These are phyloP conservation scores for Benthosema pterotum DNA, from an alignment of 2,797 vertebrate genomes.

Conservation along the genomic window DNA sequence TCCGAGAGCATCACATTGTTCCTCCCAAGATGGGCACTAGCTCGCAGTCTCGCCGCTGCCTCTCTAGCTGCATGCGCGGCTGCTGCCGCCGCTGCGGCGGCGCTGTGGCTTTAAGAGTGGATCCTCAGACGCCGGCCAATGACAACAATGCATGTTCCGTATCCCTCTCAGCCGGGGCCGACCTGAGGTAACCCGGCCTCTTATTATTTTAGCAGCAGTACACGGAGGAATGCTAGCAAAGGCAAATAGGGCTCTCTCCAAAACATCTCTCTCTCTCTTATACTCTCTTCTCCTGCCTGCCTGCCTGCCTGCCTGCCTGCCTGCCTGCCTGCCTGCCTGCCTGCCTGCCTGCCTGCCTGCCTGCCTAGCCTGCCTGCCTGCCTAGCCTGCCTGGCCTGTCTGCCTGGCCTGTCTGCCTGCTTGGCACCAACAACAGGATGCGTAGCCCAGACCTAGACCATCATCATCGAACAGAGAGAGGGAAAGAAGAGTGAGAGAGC, in stretches of 20 bases:
- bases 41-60: slow-evolving; percentile 38
- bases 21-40: slow-evolving; percentile 34
- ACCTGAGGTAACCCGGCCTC: slow-evolving; percentile 78
- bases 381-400: no score
- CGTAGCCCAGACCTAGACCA: slow-evolving; percentile 45
- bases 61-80: no score
- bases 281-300: slow-evolving; percentile 57
- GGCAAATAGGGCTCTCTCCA: slow-evolving; percentile 68
- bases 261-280: slow-evolving; percentile 76
- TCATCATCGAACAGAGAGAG: neutral
- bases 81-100: no score
- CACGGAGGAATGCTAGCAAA: slow-evolving; percentile 74
- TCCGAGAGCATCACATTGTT: neutral
- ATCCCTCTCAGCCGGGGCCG: slow-evolving; percentile 66
- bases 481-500: slow-evolving; percentile 23
- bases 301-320: no score
- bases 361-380: no score
- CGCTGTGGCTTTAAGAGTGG: slow-evolving; percentile 69
- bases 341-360: no score
- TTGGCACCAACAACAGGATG: slow-evolving; percentile 58
- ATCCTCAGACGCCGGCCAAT: slow-evolving; percentile 68
- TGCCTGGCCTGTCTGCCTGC: no score
- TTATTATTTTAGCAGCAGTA: slow-evolving; percentile 81
- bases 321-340: no score
- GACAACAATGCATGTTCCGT: slow-evolving; percentile 75